Conservation (phyloP, 2,797 vertebrate species). For the Falco peregrinus region DNA sequence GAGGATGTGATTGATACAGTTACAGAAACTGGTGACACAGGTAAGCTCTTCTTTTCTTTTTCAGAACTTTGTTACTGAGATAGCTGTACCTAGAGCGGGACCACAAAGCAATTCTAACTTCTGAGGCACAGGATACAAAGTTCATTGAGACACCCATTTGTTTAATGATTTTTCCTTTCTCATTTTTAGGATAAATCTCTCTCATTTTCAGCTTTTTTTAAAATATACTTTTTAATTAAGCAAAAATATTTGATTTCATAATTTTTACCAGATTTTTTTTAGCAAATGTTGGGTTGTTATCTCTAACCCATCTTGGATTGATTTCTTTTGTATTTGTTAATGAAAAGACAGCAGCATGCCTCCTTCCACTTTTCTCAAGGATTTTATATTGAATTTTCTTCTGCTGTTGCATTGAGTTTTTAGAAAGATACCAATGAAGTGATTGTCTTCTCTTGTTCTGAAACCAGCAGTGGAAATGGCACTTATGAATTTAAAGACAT, state of each 20-base stretch:
- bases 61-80: not conserved
- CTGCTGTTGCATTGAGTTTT: not conserved
- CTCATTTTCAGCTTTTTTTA: not conserved
- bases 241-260: not conserved
- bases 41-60: slow-evolving; percentile 19
- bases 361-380: not conserved
- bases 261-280: not conserved
- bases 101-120: not conserved
- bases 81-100: not conserved
- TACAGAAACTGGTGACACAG: not conserved
- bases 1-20: slow-evolving; percentile 16
- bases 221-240: not conserved
- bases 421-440: not conserved
- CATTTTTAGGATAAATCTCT: not conserved
- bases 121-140: not conserved
- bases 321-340: slow-evolving; percentile 20
- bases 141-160: accelerated
- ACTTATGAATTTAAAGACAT: not conserved
- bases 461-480: not conserved
- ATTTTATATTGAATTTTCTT: not conserved
- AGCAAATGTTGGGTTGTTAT: slow-evolving; percentile 9
- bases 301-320: not conserved
- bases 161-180: not conserved
- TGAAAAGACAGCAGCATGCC: not conserved
- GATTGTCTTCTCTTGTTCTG: not conserved